Base-by-base conservation (phyloP, 2,888 invertebrate genomes). In the Yponomeuta plumbellus region DNA sequence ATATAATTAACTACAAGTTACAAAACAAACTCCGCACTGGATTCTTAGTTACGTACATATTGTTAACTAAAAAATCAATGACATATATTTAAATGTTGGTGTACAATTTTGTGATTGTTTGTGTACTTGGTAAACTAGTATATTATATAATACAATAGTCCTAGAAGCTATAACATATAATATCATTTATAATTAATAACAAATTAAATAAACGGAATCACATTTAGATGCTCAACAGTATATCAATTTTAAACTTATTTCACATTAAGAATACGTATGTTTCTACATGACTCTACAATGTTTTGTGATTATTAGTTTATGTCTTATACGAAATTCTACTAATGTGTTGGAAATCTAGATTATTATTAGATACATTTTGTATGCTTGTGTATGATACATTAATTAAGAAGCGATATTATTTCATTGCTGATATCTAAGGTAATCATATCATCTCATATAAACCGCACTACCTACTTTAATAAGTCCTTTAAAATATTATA, bases 171-270 rank as follows among this genome's bases (percentile, higher is more conserved):
- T 8, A 52, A 52, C 44, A 52, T 52, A 17, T 5, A 13, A 52
- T 17, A 17, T 17, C 44, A 17, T 52, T 52, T 17, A 52, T 52
- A 52, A 13, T 52, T 52, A 13, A 17, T 52, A 52, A 52, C 44
- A 52, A 52, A 52, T 52, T 52, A 52, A 52, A 52, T 11, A 78
- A 80, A 80, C 81, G 75, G 77, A 79, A 81, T 81, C 79, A 59
- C 59, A 59, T 59, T 59, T 20, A 59, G 59, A 59, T 59, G 59
- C 22, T 21, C 23, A 59, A 59, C 66, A 67, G 62, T 40, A 66
- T 67, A 67, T 67, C 56, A 40, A 52, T 39, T 62, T 65, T 61
- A 44, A 61, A 59, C 44, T 65, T 69, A 67, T 67, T 61, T 67
- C 67, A 67, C 67, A 67, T 62, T 66, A 59, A 40, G 59, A 21